These are phyloP conservation scores for Paradoxurus hermaphroditus DNA, from an alignment of 2,113 vertebrate species.

Conservation along the genomic window DNA sequence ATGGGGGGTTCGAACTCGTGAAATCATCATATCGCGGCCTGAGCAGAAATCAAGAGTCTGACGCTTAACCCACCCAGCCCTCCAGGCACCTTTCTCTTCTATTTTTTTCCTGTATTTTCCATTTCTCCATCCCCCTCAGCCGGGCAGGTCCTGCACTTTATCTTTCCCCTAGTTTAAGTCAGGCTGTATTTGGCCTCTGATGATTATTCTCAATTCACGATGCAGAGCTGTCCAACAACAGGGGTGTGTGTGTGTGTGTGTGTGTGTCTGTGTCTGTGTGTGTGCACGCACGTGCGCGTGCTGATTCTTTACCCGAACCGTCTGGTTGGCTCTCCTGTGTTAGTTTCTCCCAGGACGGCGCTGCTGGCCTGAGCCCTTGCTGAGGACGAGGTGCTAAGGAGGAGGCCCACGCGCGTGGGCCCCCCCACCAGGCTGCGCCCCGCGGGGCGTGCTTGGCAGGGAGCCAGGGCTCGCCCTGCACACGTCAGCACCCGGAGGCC, in stretches of 20 bases:
- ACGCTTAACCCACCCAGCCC: too few relatives aligned
- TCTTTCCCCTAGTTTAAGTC: background rate
- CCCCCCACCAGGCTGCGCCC: too few relatives aligned
- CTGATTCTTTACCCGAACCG: background rate
- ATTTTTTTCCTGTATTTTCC: background rate
- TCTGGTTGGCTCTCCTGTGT: background rate
- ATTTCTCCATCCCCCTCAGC: background rate
- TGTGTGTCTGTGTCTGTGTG: background rate
- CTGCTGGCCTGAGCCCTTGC: accelerated
- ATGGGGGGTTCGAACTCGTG: too few relatives aligned
- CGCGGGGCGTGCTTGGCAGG: background rate
- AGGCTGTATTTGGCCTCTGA: background rate
- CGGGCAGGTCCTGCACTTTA: background rate
- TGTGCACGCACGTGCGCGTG: too few relatives aligned
- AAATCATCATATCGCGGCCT: too few relatives aligned
- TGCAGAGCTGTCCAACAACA: background rate
- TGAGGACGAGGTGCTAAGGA: background rate
- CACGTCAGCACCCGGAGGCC: background rate
- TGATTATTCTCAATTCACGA: background rate
- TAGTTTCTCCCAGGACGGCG: background rate
- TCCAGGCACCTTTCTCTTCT: background rate
- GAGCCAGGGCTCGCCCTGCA: background rate
- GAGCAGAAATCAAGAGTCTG: too few relatives aligned
- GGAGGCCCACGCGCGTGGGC: too few relatives aligned
- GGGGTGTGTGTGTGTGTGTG: accelerated